A percentile compares a stretch with the other conserved stretches of the same genome.
These are phyloP conservation scores for Lepus europaeus DNA, from an alignment of 2,113 vertebrate genomes.

Conservation along the genomic window DNA sequence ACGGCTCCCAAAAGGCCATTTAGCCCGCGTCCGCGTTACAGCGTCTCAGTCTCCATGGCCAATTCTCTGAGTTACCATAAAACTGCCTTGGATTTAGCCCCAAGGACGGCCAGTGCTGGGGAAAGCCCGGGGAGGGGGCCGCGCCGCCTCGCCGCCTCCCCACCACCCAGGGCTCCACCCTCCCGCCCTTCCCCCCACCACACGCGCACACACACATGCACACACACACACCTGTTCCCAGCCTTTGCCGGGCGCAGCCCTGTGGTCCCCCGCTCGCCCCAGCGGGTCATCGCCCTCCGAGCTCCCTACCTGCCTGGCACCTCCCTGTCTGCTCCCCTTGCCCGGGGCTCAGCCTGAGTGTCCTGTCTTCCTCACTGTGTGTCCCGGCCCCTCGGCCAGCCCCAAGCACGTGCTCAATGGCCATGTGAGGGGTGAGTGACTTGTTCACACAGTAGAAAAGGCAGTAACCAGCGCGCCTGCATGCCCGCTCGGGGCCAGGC, in stretches of 20 bases:
- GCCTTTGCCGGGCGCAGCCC: too few species aligned
- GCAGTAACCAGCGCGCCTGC: too few species aligned
- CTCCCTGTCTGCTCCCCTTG: neutral
- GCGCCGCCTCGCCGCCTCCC: neutral
- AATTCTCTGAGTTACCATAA: constrained; percentile 58
- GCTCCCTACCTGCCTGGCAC: accelerated
- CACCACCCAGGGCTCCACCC: neutral
- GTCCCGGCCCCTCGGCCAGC: neutral
- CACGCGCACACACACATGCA: too few species aligned
- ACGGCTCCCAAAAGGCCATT: constrained; percentile 68
- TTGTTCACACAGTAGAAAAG: neutral
- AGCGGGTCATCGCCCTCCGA: too few species aligned
- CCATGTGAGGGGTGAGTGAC: neutral
- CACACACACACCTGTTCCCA: too few species aligned
- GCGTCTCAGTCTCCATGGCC: neutral
- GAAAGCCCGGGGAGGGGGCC: neutral
- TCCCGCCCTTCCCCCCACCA: accelerated
- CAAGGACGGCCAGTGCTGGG: neutral
- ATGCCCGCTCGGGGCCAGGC: neutral
- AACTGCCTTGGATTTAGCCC: constrained; percentile 28
- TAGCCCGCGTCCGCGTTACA: constrained; percentile 2
- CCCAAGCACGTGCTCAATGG: accelerated
- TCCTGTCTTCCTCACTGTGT: too few species aligned
- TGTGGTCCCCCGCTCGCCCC: accelerated
- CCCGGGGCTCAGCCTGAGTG: neutral